Conservation (phyloP, 2,113 vertebrate species). For the Leucopsar rothschildi region DNA sequence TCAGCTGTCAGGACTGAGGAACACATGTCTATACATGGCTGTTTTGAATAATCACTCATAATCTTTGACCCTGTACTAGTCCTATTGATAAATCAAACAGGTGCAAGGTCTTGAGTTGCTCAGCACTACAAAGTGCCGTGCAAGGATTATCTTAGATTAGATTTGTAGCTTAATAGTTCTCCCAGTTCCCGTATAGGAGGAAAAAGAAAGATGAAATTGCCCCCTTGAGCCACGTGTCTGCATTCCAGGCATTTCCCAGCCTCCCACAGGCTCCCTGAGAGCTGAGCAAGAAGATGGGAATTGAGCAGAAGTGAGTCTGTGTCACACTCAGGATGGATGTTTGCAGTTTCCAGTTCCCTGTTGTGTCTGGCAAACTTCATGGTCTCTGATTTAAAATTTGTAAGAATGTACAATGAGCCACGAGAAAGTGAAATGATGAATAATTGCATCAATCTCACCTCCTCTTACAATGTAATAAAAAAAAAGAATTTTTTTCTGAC, state of each 20-base stretch:
- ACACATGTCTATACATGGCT: background rate
- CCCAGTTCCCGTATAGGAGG: background rate
- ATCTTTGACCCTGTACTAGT: background rate
- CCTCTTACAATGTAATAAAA: background rate
- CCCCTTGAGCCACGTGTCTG: background rate
- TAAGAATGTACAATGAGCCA: background rate
- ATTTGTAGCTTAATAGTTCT: background rate
- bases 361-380: background rate
- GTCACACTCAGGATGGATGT: background rate
- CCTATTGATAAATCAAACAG: background rate
- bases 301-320: background rate
- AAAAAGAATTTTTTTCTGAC: background rate
- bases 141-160: background rate
- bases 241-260: conserved; percentile 16
- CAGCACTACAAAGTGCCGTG: background rate
- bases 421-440: background rate
- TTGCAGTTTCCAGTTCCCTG: background rate
- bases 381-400: background rate
- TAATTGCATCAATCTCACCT: background rate
- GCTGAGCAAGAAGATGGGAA: background rate
- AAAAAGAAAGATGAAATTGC: background rate
- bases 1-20: background rate
- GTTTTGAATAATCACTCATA: background rate
- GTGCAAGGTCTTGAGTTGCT: background rate
- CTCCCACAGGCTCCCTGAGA: background rate